Conservation (phyloP, 2,113 vertebrate species). For the Tyrannus savana region DNA sequence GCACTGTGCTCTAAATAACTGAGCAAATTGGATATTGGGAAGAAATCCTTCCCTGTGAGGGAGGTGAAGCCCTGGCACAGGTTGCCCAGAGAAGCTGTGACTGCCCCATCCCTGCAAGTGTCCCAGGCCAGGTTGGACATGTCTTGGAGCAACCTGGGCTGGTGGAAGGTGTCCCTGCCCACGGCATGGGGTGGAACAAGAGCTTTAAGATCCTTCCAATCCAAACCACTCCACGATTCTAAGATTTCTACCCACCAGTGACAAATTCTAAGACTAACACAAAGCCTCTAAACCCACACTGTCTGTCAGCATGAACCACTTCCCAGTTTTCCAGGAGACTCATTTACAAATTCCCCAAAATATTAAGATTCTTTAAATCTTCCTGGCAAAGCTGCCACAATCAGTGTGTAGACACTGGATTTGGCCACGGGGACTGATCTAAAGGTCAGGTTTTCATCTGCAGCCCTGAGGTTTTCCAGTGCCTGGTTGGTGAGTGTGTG, state of each 20-base stretch:
- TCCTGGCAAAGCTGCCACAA: neutral
- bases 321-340: neutral
- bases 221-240: neutral
- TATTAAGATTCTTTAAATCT: rapidly evolving
- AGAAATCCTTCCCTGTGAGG: neutral
- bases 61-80: neutral
- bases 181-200: neutral
- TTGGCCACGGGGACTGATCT: rapidly evolving
- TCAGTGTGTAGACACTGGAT: neutral
- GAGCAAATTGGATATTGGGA: neutral
- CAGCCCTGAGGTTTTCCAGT: neutral
- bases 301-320: neutral
- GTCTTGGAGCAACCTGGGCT: neutral
- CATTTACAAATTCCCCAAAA: neutral
- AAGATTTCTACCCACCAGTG: neutral
- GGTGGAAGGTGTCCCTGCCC: neutral
- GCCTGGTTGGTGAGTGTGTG: neutral
- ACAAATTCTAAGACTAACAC: neutral
- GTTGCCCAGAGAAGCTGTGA: neutral
- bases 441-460: conserved; percentile 12
- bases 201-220: neutral
- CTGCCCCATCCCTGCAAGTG: neutral
- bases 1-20: neutral
- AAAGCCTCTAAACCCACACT: neutral
- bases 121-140: neutral